Evolutionary conservation across 2,888 invertebrate genomes (phyloP), one percentile per base, ranked within the genome.

Genomic region (Lampropteryx suffumata): DNA sequence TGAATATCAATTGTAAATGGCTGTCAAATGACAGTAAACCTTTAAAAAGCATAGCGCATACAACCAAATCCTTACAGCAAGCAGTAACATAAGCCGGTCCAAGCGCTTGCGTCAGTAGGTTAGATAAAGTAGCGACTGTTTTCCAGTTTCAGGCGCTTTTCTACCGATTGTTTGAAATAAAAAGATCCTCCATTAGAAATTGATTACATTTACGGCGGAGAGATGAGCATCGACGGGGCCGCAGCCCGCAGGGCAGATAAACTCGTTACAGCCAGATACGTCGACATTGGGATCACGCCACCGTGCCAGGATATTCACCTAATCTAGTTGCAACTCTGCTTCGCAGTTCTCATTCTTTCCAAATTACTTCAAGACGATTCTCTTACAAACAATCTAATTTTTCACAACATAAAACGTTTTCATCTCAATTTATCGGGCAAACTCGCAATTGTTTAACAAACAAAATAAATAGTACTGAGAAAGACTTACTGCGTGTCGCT

Each of bases 241-340:
- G 74, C 76, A 82, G 81, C 87, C 88, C 87, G 84, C 86, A 82
- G 87, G 89, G 85, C 86, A 86, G 84, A 87, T 88, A 90, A 90
- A 83, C 85, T 90, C 82, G 87, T 90, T 90, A 89, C 75, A 79
- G 74, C 75, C 76, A 81, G 84, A 85, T 82, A 82, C 82, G 79
- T 72, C 75, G 77, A 61, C 73, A 62, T 68, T 64, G 64, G 70
- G 57, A 55, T 46, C 74, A 73, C 78, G 76, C 76, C 71, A 76
- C 76, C 71, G 73, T 74, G 27, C 48, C 57, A 54, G 53, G 57
- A 56, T 51, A 61, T 51, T 77, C 79, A 73, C 66, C 77, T 90
- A 90, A 90, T 89, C 84, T 85, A 66, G 81, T 90, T 89, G 86
- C 69, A 78, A 74, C 81, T 81, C 82, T 76, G 71, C 74, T 79